Conservation (phyloP, 2,113 vertebrate species). For the Platichthys flesus region DNA sequence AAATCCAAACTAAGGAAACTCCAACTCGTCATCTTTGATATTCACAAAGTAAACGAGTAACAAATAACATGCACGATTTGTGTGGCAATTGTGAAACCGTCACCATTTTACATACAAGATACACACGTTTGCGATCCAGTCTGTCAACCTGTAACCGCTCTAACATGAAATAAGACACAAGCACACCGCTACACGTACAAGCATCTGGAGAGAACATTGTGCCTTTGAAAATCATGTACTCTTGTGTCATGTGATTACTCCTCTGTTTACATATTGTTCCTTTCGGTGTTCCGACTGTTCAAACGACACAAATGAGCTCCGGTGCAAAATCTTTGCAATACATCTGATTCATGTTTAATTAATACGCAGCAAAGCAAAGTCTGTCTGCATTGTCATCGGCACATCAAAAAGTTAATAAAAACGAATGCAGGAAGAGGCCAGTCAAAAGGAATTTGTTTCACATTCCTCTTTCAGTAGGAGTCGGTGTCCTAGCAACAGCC, state of each 20-base stretch:
- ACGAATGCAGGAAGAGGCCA: conserved; percentile 36
- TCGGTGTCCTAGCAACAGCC: conserved; percentile 71
- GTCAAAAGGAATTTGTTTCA: conserved; percentile 51
- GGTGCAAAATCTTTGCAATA: conserved; percentile 19
- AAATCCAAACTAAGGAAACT: neutral
- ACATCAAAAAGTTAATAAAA: conserved; percentile 25
- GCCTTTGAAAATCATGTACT: neutral
- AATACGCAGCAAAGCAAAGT: conserved; percentile 19
- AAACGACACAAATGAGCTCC: conserved; percentile 22
- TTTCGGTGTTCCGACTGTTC: neutral
- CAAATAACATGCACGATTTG: no score
- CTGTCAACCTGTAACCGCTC: neutral
- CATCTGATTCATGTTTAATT: conserved; percentile 48
- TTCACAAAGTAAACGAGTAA: no score
- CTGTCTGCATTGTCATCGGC: conserved; percentile 21
- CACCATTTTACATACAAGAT: no score
- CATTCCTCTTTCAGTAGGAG: conserved; percentile 47
- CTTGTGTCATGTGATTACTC: neutral
- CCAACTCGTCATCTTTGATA: neutral
- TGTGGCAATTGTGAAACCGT: no score
- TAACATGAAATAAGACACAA: neutral
- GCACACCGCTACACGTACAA: neutral
- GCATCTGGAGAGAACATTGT: neutral
- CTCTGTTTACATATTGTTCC: conserved; percentile 1
- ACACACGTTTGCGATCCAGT: no score